Evolutionary conservation across 2,113 vertebrate genomes (phyloP).

Genomic region (Xiphorhynchus elegans): DNA sequence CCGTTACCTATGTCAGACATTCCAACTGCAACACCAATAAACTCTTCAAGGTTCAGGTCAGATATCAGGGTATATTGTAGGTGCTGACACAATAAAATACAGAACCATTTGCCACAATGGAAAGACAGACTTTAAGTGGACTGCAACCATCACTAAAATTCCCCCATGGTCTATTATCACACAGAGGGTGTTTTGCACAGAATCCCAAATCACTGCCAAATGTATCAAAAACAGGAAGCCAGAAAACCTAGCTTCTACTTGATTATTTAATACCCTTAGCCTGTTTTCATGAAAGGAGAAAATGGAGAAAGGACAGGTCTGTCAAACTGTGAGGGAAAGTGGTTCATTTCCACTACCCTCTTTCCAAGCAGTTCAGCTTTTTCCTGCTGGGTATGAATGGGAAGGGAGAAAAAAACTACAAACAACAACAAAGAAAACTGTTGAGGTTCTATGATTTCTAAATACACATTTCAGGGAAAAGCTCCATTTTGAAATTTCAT

Average conservation of each 20-base stretch:
- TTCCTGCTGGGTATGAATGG: neutral
- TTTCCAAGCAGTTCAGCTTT: neutral
- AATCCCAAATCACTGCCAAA: neutral
- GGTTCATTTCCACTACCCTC: neutral
- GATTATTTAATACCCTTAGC: neutral
- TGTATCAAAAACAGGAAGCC: neutral
- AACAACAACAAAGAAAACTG: neutral
- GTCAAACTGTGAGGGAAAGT: neutral
- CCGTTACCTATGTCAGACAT: neutral
- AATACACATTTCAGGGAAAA: neutral
- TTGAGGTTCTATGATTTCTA: neutral
- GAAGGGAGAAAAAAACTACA: neutral
- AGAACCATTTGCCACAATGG: neutral
- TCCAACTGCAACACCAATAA: conserved; percentile 16
- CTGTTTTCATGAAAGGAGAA: neutral
- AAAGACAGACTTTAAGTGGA: conserved; percentile 12
- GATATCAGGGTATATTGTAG: neutral
- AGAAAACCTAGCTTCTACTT: neutral
- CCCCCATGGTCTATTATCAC: neutral
- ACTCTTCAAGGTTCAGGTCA: neutral
- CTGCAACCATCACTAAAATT: conserved; percentile 51
- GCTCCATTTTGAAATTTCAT: neutral
- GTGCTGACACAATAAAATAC: conserved; percentile 41
- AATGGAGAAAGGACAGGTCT: neutral
- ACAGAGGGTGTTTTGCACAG: neutral